A percentile compares a stretch with the other conserved stretches of the same genome.
Evolutionary conservation across 2,797 vertebrate genomes (phyloP).

Genomic region (Cyprinodon diabolis): DNA sequence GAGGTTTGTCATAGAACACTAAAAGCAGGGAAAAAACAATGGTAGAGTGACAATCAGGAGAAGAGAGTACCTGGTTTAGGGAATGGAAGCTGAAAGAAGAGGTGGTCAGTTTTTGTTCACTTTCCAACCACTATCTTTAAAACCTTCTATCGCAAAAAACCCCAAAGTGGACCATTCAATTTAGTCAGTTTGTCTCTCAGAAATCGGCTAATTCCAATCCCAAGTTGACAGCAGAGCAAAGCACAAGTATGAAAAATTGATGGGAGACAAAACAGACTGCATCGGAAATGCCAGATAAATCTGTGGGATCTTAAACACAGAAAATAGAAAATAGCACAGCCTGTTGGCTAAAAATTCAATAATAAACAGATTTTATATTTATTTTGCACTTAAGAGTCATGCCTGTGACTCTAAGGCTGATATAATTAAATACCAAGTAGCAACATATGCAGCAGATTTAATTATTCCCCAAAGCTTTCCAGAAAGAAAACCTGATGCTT

Average conservation of each 20-base stretch:
- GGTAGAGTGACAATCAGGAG: constrained; percentile 16
- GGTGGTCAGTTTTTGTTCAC: constrained; percentile 35
- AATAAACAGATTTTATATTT: constrained; percentile 36
- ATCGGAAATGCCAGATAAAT: constrained; percentile 65
- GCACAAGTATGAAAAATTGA: constrained; percentile 57
- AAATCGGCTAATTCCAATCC: constrained; percentile 45
- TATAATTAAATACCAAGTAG: constrained; percentile 54
- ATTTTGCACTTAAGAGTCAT: constrained; percentile 39
- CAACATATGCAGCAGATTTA: constrained; percentile 49
- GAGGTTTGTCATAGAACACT: constrained; percentile 43
- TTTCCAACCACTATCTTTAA: constrained; percentile 17
- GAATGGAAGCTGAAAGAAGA: constrained; percentile 29
- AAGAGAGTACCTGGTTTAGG: constrained; percentile 19
- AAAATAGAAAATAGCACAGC: constrained; percentile 39
- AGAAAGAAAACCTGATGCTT: constrained; percentile 14
- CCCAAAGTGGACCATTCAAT: constrained; percentile 61
- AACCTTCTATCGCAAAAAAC: constrained; percentile 23
- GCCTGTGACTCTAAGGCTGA: constrained; percentile 33
- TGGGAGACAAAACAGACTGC: constrained; percentile 47
- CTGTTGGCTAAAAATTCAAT: constrained; percentile 32
- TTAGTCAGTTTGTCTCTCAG: constrained; percentile 49
- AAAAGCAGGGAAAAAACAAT: constrained; percentile 54
- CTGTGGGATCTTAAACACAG: constrained; percentile 29
- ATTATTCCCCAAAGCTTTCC: constrained; percentile 53
- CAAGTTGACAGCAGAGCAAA: constrained; percentile 39